Percentiles rank a stretch among this genome's conserved stretches.
Conservation (phyloP, 2,113 vertebrate genomes). For the Leptosomus discolor region DNA sequence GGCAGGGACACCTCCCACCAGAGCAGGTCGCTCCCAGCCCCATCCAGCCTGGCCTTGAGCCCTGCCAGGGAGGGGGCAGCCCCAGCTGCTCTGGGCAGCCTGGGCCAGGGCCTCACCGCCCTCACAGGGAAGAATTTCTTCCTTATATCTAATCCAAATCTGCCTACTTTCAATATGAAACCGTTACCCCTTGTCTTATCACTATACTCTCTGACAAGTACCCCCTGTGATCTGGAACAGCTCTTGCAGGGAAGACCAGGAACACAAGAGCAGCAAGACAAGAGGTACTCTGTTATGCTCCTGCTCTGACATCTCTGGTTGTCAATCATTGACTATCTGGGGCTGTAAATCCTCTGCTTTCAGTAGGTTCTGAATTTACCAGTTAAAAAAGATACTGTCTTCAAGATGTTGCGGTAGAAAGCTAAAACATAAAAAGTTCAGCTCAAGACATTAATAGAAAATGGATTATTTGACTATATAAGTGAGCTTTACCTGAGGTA, state of each 20-base stretch:
- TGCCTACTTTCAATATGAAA: too few species aligned
- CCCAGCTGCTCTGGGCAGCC: too few species aligned
- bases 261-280: neutral
- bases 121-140: too few species aligned
- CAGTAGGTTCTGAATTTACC: neutral
- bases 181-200: too few species aligned
- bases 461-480: neutral
- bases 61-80: too few species aligned
- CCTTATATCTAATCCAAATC: too few species aligned
- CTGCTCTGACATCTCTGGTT: neutral
- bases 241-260: neutral
- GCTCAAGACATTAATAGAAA: neutral
- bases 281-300: neutral
- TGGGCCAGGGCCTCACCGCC: too few species aligned
- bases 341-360: neutral
- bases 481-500: neutral
- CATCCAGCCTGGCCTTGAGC: too few species aligned
- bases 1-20: too few species aligned
- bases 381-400: neutral
- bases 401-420: neutral
- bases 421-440: neutral
- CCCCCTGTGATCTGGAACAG: neutral
- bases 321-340: neutral
- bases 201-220: too few species aligned
- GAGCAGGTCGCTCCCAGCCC: too few species aligned